phyloP scores from a whole-genome alignment of 1,140 invertebrate genomes.

The Theocolax elegans region DNA sequence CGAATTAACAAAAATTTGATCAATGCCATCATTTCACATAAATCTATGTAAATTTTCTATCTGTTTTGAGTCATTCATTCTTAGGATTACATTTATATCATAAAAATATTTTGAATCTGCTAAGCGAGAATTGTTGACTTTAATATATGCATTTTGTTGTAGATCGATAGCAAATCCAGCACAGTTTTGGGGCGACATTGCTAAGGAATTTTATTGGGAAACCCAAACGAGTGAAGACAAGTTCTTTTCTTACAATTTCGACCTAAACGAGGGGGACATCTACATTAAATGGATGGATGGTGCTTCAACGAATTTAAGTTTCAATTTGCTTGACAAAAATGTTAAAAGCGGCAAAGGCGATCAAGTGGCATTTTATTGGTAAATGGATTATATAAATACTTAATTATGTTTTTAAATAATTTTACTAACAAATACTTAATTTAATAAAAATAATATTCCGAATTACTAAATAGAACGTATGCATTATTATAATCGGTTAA shows the following conservation, averaged over 20 bases:
- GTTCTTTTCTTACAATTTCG: constrained; percentile 93
- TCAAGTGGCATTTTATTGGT: constrained; percentile 95
- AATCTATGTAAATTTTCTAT: no score
- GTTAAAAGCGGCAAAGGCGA: constrained; percentile 87
- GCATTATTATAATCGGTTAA: no score
- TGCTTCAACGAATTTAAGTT: constrained; percentile 94
- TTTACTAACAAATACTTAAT: background rate
- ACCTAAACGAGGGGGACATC: constrained; percentile 87
- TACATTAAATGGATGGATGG: constrained; percentile 95
- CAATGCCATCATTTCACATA: no score
- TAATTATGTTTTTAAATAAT: background rate
- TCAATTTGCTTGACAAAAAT: constrained; percentile 93
- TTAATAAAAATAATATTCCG: no score
- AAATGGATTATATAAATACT: no score
- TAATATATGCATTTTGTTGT: no score
- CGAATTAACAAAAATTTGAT: no score
- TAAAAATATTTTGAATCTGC: no score
- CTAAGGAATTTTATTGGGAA: constrained; percentile 92
- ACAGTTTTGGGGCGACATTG: constrained; percentile 90
- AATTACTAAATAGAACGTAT: no score
- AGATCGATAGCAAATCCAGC: constrained; percentile 86
- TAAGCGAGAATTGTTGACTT: no score
- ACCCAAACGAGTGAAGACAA: constrained; percentile 76
- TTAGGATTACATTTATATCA: no score
- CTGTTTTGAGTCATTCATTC: no score